Base-by-base conservation (phyloP, 2,888 invertebrate species). In the Melitaea athalia region DNA sequence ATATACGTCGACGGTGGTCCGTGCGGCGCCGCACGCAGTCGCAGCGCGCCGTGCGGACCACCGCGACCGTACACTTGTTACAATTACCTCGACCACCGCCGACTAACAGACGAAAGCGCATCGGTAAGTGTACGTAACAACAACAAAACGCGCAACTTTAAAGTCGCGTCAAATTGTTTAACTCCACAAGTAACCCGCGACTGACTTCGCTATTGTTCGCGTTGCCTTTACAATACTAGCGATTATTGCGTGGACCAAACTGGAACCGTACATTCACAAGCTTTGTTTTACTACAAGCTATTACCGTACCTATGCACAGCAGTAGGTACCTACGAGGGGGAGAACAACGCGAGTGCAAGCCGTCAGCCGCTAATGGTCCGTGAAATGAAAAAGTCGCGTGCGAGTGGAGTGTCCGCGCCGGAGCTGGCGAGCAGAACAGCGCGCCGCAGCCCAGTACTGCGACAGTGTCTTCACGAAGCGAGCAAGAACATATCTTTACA, bases 331-430 rank as follows among this genome's bases (percentile, higher is more conserved):
- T n/a, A 6, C 3, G 45, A 47, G 14, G 47, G 11, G n/a, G 15
- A 24, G 38, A 1, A 11, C 5, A 24, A 24, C 49, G 31, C 38
- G 33, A 33, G 38, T 31, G 10, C 47, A 3, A 59, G 50, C 64
- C 59, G 43, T 57, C 59, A 14, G 24, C 31, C 31, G 59, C 43
- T 52, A 52, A 60, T 65, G 53, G 24, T 66, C 60, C 60, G 33
- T 47, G 60, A 53, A 53, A 52, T 60, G 15, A 50, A 31, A 33
- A 14, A 31, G 12, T 15, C 60, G 14, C 15, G 31, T n/a, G 61
- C 31, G 15, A 5, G 38, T 14, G n/a, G n/a, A 31, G 24, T 14
- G n/a, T n/a, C 31, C 10, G 59, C 14, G 42, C 24, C 52, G 52
- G 8, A 55, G 53, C 33, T 55, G 31, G 24, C 24, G 52, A 31